These are phyloP conservation scores for Scylla paramamosain DNA, from an alignment of 1,140 invertebrate genomes.

Conservation along the genomic window DNA sequence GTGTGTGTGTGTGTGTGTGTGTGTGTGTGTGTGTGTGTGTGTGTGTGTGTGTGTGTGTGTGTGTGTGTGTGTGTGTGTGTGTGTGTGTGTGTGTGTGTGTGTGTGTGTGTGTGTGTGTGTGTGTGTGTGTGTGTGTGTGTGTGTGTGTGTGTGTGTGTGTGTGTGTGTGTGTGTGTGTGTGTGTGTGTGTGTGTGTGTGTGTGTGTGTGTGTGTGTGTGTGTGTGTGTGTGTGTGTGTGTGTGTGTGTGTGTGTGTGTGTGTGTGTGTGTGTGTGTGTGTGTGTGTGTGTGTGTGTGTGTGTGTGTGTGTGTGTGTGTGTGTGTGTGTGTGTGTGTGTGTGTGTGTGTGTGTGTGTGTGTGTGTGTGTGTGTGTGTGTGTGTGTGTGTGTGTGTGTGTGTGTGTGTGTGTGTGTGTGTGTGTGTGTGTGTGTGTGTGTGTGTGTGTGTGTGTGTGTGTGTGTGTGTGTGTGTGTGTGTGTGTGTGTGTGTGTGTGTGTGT, in stretches of 20 bases:
- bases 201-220: slow-evolving; percentile 49
- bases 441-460: slow-evolving; percentile 7
- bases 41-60: slow-evolving; percentile 51
- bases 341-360: slow-evolving; percentile 24
- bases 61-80: slow-evolving; percentile 43
- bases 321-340: background rate
- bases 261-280: slow-evolving; percentile 49
- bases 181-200: slow-evolving; percentile 51
- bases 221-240: slow-evolving; percentile 34
- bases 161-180: slow-evolving; percentile 47
- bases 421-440: slow-evolving; percentile 11
- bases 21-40: slow-evolving; percentile 55
- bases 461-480: background rate
- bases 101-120: slow-evolving; percentile 54
- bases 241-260: slow-evolving; percentile 55
- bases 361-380: slow-evolving; percentile 31
- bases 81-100: slow-evolving; percentile 37
- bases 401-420: slow-evolving; percentile 36
- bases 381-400: background rate
- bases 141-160: slow-evolving; percentile 42
- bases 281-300: slow-evolving; percentile 47
- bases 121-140: slow-evolving; percentile 51
- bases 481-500: background rate
- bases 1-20: slow-evolving; percentile 33
- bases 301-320: slow-evolving; percentile 30